Evolutionary conservation across 2,113 vertebrate genomes (phyloP).

Genomic region (Gymnobelideus leadbeateri): DNA sequence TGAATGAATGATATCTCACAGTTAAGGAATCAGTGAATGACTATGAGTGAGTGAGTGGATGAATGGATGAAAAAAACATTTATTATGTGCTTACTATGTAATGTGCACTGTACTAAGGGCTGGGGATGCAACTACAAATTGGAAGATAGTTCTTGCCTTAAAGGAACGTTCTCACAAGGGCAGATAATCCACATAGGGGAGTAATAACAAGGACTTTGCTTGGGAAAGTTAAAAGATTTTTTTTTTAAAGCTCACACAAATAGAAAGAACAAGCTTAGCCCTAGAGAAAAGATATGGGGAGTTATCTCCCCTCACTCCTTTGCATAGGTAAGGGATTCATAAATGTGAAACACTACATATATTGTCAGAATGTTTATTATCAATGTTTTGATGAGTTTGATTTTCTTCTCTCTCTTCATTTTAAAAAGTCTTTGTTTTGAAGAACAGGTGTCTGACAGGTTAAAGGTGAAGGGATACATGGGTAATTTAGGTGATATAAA

Average conservation of each 20-base stretch:
- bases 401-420: background rate
- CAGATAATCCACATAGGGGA: background rate
- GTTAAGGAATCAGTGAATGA: background rate
- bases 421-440: background rate
- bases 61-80: background rate
- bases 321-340: background rate
- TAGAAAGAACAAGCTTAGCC: background rate
- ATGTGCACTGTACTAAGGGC: background rate
- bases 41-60: background rate
- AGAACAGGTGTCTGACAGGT: background rate
- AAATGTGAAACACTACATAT: background rate
- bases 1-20: background rate
- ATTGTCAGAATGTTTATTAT: background rate
- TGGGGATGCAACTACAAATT: background rate
- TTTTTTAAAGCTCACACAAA: background rate
- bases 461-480: background rate
- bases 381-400: background rate
- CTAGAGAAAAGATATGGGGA: no score
- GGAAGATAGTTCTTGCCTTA: background rate
- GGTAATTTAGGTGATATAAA: background rate
- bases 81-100: background rate
- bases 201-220: background rate
- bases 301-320: background rate
- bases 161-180: background rate
- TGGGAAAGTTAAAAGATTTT: no score